Percentiles rank a stretch among this genome's conserved stretches.
phyloP scores from a whole-genome alignment of 2,888 invertebrate genomes.

The Cyrtodaria siliqua region DNA sequence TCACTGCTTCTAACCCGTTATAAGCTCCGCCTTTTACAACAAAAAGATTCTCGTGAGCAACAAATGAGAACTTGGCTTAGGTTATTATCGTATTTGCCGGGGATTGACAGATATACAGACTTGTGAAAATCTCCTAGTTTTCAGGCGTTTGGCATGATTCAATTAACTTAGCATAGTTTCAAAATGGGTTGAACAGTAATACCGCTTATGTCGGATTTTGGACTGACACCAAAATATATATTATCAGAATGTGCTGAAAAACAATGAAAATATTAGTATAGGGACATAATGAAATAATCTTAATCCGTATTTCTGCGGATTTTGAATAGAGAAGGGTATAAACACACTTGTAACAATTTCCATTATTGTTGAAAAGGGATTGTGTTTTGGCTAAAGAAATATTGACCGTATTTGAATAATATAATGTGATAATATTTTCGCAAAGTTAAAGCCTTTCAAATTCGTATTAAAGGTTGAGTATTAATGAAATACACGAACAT shows the following conservation, averaged over 20 bases:
- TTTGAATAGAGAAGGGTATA: conserved; percentile 48
- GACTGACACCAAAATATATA: conserved; percentile 55
- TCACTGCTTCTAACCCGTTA: conserved; percentile 5
- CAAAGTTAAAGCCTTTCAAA: conserved; percentile 44
- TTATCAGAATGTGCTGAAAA: conserved; percentile 52
- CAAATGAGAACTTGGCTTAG: conserved; percentile 22
- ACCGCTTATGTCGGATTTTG: conserved; percentile 25
- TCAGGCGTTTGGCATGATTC: conserved; percentile 31
- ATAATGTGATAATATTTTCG: conserved; percentile 56
- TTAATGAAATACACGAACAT: conserved; percentile 1
- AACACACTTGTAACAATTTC: conserved; percentile 51
- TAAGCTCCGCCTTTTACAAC: conserved; percentile 27
- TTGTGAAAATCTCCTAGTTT: conserved; percentile 23
- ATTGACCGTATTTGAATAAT: conserved; percentile 28
- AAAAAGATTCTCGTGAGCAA: conserved; percentile 2
- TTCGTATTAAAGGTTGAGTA: background rate
- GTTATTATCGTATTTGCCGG: conserved; percentile 24
- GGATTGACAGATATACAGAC: conserved; percentile 26
- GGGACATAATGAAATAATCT: conserved; percentile 48
- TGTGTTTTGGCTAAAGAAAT: conserved; percentile 38
- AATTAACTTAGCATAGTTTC: conserved; percentile 40
- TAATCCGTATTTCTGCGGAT: conserved; percentile 33
- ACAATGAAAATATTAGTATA: conserved; percentile 67
- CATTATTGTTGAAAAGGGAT: conserved; percentile 33
- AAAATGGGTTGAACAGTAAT: conserved; percentile 19